Percentiles rank a stretch among this genome's conserved stretches.
Evolutionary conservation across 2,797 vertebrate genomes (phyloP).

Genomic region (Chromis chromis): DNA sequence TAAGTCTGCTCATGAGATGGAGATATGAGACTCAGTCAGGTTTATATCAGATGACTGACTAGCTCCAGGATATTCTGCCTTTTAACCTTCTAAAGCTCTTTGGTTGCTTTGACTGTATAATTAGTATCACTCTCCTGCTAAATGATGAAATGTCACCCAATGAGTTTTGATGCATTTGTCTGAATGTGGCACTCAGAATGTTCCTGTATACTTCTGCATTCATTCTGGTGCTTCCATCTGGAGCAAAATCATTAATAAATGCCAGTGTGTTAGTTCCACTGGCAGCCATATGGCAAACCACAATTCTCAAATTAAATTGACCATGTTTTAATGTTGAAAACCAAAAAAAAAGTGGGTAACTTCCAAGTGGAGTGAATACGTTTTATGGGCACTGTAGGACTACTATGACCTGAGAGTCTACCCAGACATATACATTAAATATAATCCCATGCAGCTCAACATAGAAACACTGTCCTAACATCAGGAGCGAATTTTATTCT

Average conservation of each 20-base stretch:
- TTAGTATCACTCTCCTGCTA: not conserved
- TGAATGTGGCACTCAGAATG: not conserved
- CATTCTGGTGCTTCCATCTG: not conserved
- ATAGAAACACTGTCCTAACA: too few species aligned
- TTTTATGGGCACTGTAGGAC: too few species aligned
- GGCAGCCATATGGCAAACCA: not conserved
- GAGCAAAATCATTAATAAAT: constrained; percentile 10
- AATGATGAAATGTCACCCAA: constrained; percentile 12
- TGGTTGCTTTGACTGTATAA: not conserved
- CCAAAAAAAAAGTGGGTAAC: too few species aligned
- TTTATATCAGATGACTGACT: not conserved
- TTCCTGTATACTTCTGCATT: not conserved
- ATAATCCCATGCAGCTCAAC: too few species aligned
- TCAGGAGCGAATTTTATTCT: too few species aligned
- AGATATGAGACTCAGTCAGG: not conserved
- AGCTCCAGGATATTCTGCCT: not conserved
- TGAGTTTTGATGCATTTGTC: constrained; percentile 12
- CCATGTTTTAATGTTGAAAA: too few species aligned
- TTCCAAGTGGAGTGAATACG: too few species aligned
- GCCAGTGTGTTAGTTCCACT: not conserved
- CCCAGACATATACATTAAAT: too few species aligned
- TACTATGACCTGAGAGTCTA: too few species aligned
- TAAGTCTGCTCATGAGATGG: not conserved
- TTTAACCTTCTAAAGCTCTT: not conserved
- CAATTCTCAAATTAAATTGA: too few species aligned